Percentiles rank a stretch among this genome's conserved stretches.
Evolutionary conservation across 1,140 invertebrate species (phyloP).

Genomic region (Dreissena polymorpha): DNA sequence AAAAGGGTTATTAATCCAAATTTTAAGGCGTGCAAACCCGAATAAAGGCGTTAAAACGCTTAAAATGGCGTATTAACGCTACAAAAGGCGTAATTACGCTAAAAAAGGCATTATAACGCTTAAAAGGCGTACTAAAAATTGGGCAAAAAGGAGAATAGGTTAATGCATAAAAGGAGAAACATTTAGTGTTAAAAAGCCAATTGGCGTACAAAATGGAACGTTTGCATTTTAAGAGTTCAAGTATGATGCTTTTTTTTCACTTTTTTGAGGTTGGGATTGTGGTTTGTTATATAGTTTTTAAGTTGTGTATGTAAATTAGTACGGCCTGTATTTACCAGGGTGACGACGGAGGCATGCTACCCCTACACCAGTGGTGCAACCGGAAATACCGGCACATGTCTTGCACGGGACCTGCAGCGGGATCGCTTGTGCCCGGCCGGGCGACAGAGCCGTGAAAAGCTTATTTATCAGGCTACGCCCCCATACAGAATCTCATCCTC

Average conservation of each 20-base stretch:
- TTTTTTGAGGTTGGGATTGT: background rate
- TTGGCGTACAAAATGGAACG: background rate
- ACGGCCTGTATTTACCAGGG: slow-evolving; percentile 82
- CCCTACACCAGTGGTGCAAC: slow-evolving; percentile 85
- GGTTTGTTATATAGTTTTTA: background rate
- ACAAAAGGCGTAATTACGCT: too few relatives aligned
- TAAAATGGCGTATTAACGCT: too few relatives aligned
- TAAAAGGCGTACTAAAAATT: too few relatives aligned
- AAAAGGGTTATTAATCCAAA: too few relatives aligned
- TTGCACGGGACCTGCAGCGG: slow-evolving; percentile 32
- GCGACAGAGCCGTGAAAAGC: slow-evolving; percentile 56
- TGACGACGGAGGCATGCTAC: slow-evolving; percentile 91
- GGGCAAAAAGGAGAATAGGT: too few relatives aligned
- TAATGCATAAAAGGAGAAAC: too few relatives aligned
- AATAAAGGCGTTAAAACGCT: too few relatives aligned
- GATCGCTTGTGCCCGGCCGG: slow-evolving; percentile 64
- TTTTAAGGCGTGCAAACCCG: too few relatives aligned
- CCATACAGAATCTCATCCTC: slow-evolving; percentile 87
- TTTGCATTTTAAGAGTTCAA: background rate
- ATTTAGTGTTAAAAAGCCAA: too few relatives aligned
- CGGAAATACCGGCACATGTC: slow-evolving; percentile 59
- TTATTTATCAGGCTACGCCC: slow-evolving; percentile 88
- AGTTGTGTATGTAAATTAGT: too few relatives aligned
- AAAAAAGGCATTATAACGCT: too few relatives aligned
- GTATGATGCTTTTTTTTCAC: background rate